Evolutionary conservation across 2,113 vertebrate species (phyloP), one percentile per base, ranked within the genome.

Genomic region (Scytalopus superciliaris): DNA sequence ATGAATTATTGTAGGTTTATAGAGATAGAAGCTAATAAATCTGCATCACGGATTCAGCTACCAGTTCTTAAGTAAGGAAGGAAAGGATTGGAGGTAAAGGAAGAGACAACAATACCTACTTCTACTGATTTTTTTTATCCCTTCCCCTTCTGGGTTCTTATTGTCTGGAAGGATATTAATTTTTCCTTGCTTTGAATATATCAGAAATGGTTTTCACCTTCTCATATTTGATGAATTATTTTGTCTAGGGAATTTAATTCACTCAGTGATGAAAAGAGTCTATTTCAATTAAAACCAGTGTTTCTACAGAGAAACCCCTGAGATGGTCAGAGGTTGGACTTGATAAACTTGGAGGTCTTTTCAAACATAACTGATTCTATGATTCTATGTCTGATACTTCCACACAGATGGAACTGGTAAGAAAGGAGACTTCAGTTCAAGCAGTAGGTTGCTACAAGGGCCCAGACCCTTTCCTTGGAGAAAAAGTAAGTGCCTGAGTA

Each of bases 121-220:
- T 95, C 28, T 70, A 23, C 47, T 87, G 67, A 50, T 52, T 89
- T 95, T 81, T 91, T 84, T 90, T 14, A 57, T 60, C 19, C 28
- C 77, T 63, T 67, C 53, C 63, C 53, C 19, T 75, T 94, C 60
- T 79, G 81, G 49, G 81, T 95, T 90, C 76, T 91, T 97, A 42
- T 37, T 94, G 42, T 73, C 70, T 91, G 75, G 22, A 84, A 93
- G 21, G 21, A 85, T 57, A 35, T 89, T 90, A 66, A 50, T 90
- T 96, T 97, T 95, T 92, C 60, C 57, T 63, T 80, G 28, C 25
- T 95, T 94, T 96, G 55, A 67, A n/a, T 57, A 63, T 69, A 75
- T 78, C 69, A 68, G 33, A 94, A 83, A 95, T 86, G 7, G 5
- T 87, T 91, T 95, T 92, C 75, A 92, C 60, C 90, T 96, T 93